A percentile compares a stretch with the other conserved stretches of the same genome.
phyloP scores from a whole-genome alignment of 2,797 vertebrate species.

The Philypnodon macrostomus region DNA sequence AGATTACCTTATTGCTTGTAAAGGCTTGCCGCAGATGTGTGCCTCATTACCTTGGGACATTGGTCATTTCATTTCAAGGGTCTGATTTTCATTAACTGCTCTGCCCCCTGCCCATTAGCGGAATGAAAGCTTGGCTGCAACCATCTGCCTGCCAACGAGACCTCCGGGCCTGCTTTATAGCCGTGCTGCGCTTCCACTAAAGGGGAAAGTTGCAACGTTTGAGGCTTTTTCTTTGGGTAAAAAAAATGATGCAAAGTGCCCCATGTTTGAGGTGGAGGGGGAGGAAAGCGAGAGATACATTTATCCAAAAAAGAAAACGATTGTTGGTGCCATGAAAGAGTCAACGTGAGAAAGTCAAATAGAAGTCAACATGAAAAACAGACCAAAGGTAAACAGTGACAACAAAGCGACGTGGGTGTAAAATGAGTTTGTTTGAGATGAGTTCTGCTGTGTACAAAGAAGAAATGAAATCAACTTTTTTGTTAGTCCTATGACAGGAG shows the following conservation, averaged over 20 bases:
- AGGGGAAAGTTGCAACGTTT: constrained; percentile 59
- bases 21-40: constrained; percentile 58
- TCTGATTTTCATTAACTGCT: constrained; percentile 79
- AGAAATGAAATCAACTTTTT: constrained; percentile 18
- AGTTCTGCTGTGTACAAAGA: constrained; percentile 16
- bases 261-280: constrained; percentile 30
- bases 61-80: constrained; percentile 80
- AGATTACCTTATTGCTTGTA: constrained; percentile 74
- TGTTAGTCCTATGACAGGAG: constrained; percentile 31
- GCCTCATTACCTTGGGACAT: constrained; percentile 77
- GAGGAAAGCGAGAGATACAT: constrained; percentile 43
- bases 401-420: neutral
- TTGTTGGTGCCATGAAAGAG: constrained; percentile 35
- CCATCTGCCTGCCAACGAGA: constrained; percentile 72
- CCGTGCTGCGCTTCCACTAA: constrained; percentile 59
- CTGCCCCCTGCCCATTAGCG: constrained; percentile 67
- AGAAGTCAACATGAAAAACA: constrained; percentile 33
- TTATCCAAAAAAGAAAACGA: constrained; percentile 47
- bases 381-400: constrained; percentile 5
- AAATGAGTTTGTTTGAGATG: constrained; percentile 27
- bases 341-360: constrained; percentile 47
- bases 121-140: constrained; percentile 68
- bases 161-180: constrained; percentile 69
- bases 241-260: constrained; percentile 49
- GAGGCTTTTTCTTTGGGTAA: constrained; percentile 48